Evolutionary conservation across 2,797 vertebrate species (phyloP), one percentile per base, ranked within the genome.

Genomic region (Enteromius radiatus): DNA sequence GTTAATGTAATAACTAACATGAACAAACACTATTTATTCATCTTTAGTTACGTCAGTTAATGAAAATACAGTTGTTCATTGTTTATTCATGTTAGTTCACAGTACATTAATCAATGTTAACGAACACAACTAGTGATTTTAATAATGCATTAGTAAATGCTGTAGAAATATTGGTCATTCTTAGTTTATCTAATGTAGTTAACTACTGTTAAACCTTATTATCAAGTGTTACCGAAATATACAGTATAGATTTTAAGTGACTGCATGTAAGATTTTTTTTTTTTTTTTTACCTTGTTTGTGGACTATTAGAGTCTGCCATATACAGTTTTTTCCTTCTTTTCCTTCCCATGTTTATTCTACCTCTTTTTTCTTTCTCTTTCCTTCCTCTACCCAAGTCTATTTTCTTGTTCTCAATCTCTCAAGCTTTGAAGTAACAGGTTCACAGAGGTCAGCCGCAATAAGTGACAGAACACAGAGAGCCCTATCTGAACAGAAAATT

Each of bases 381-480:
- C n/a, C 63, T 54, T 81, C 64, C 68, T 45, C 76, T 49, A 38
- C 19, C 23, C 47, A 76, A 33, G 45, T 56, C 23, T 56, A 10
- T 76, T 68, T 56, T 82, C 45, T 76, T 38, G n/a, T 31, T 52
- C 59, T 28, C 59, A 41, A 1, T 47, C 80, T 41, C 15, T 23
- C 56, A 70, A 84, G 74, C 80, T 79, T 36, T 0, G 71, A 83
- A 83, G 85, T 81, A 83, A 23, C 61, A 74, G 73, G 74, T 83
- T 85, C 75, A 70, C n/a, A 6, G 33, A 33, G 87, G 80, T 84
- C 85, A 70, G 84, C 41, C 28, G 70, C 68, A 33, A 86, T 36
- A 83, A 86, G 74, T 81, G 81, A 79, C 74, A 84, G 59, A 76
- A 80, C 69, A 81, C 77, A 78, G 67, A 47, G 78, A 86, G 43